Evolutionary conservation across 2,797 vertebrate species (phyloP).

Genomic region (Meriones psammophilus): DNA sequence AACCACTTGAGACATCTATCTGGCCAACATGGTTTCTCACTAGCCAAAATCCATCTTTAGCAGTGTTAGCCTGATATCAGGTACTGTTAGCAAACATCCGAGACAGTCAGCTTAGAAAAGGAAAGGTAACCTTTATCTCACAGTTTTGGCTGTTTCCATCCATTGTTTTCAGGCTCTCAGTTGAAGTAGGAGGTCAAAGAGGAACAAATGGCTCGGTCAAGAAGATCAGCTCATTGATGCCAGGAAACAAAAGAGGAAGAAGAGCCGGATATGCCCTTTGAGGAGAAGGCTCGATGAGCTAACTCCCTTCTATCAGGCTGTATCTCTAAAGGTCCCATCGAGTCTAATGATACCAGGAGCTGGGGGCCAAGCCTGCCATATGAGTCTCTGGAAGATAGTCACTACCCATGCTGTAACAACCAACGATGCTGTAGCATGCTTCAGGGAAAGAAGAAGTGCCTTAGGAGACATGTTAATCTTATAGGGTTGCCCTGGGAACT

Average conservation of each 20-base stretch:
- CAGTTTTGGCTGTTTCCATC: not conserved
- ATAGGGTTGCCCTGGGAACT: not conserved
- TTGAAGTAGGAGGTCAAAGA: not conserved
- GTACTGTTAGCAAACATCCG: not conserved
- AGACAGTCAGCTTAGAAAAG: not conserved
- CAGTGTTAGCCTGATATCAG: not conserved
- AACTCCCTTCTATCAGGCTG: not conserved
- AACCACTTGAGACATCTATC: not conserved
- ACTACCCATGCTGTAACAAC: not conserved
- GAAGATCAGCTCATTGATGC: not conserved
- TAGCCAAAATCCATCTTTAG: not conserved
- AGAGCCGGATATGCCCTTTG: not conserved
- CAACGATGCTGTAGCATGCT: not conserved
- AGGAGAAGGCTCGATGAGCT: not conserved
- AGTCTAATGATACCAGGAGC: not conserved
- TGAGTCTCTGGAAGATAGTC: not conserved
- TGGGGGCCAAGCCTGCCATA: not conserved
- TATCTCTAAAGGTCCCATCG: not conserved
- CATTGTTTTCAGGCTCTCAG: not conserved
- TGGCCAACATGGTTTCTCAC: not conserved
- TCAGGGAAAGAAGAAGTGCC: not conserved
- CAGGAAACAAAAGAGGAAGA: not conserved
- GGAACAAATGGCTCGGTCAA: not conserved
- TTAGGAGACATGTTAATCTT: not conserved
- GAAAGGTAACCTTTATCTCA: not conserved